phyloP scores from a whole-genome alignment of 23 tunicate species.

The Clavelina lepadiformis region DNA sequence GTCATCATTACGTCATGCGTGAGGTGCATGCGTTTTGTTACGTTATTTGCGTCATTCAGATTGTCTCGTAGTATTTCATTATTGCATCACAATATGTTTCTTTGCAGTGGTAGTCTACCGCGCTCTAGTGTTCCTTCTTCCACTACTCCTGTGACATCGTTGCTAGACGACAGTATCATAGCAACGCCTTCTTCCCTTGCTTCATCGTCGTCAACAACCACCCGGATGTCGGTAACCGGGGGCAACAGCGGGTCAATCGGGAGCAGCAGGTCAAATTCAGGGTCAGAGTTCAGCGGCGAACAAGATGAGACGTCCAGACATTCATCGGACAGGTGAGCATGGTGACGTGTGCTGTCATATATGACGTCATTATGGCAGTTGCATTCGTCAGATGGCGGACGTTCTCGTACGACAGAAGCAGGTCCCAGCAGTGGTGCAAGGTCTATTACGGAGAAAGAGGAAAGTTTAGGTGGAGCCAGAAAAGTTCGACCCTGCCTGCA shows the following conservation, averaged over 20 bases:
- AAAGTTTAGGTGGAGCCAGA: slow-evolving; percentile 18
- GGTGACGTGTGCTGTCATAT: background rate
- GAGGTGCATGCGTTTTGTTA: slow-evolving; percentile 4
- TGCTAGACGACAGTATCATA: slow-evolving; percentile 92
- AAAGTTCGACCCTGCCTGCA: slow-evolving; percentile 21
- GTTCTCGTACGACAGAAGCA: too few species aligned
- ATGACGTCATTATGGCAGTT: background rate
- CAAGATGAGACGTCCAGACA: slow-evolving; percentile 71
- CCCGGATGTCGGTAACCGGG: slow-evolving; percentile 14
- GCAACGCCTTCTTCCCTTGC: slow-evolving; percentile 45
- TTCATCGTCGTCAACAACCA: slow-evolving; percentile 18
- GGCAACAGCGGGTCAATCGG: slow-evolving; percentile 65
- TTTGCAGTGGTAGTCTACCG: slow-evolving; percentile 86
- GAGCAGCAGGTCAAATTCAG: slow-evolving; percentile 90
- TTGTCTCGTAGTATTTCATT: too few species aligned
- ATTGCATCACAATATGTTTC: too few species aligned
- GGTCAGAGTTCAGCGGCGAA: slow-evolving; percentile 80
- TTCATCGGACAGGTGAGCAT: slow-evolving; percentile 49
- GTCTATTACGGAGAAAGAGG: slow-evolving; percentile 34
- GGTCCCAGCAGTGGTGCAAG: slow-evolving; percentile 19
- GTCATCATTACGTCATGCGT: background rate
- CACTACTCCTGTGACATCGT: slow-evolving; percentile 54
- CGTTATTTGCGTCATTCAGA: too few species aligned
- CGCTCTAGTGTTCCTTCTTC: slow-evolving; percentile 24
- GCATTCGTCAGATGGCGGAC: background rate